phyloP scores from a whole-genome alignment of 2,797 vertebrate genomes.

The Falco novaeseelandiae region DNA sequence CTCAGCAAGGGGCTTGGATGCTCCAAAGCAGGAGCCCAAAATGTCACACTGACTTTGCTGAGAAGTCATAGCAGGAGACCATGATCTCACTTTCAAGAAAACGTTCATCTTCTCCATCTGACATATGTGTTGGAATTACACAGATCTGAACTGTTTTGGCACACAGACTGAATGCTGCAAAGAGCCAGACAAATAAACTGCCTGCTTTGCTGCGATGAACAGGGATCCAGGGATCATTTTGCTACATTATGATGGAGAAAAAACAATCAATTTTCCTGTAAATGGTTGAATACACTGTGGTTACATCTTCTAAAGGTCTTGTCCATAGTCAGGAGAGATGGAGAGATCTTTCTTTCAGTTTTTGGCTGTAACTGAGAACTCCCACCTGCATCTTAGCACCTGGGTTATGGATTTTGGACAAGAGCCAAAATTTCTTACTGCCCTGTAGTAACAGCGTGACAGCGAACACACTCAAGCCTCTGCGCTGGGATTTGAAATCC shows the following conservation, averaged over 20 bases:
- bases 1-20: background rate
- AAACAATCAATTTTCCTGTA: background rate
- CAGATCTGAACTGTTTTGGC: background rate
- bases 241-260: background rate
- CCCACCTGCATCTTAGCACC: background rate
- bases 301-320: background rate
- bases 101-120: background rate
- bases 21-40: background rate
- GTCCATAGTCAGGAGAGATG: background rate
- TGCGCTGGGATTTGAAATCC: background rate
- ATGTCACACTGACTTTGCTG: background rate
- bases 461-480: background rate
- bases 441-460: background rate
- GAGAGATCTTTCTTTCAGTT: background rate
- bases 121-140: background rate
- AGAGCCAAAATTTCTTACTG: background rate
- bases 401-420: background rate
- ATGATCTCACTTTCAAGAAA: slow-evolving; percentile 24
- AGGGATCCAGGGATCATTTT: background rate
- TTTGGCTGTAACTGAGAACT: background rate
- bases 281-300: background rate
- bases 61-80: background rate
- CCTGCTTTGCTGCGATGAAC: background rate
- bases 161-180: background rate
- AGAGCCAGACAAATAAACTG: background rate